Percentiles rank a stretch among this genome's conserved stretches.
phyloP scores from a whole-genome alignment of 2,797 vertebrate species.

The Synanceia verrucosa region DNA sequence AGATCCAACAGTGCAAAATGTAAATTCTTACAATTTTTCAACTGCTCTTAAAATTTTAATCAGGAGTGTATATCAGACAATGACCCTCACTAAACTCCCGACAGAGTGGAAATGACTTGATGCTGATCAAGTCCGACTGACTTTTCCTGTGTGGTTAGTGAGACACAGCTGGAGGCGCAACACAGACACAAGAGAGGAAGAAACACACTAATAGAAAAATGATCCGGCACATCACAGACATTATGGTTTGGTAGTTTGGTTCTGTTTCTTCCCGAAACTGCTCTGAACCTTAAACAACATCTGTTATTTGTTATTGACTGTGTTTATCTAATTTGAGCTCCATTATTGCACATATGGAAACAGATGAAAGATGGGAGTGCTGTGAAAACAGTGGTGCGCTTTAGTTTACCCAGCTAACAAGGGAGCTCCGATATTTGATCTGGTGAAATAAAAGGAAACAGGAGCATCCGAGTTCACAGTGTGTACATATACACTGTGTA shows the following conservation, averaged over 20 bases:
- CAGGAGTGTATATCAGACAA: no score
- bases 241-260: slow-evolving; percentile 18
- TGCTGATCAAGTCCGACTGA: slow-evolving; percentile 17
- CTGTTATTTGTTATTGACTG: not conserved
- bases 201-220: slow-evolving; percentile 5
- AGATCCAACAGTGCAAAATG: no score
- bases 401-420: not conserved
- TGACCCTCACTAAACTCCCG: slow-evolving; percentile 55
- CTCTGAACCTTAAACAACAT: no score
- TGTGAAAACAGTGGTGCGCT: not conserved
- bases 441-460: not conserved
- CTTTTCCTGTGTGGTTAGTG: slow-evolving; percentile 31
- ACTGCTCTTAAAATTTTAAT: no score
- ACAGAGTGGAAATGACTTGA: slow-evolving; percentile 60
- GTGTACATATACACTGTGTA: not conserved
- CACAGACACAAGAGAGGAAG: not conserved
- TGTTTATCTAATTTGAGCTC: not conserved
- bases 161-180: slow-evolving; percentile 21
- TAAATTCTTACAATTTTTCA: no score
- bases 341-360: not conserved
- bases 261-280: not conserved
- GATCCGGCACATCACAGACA: slow-evolving; percentile 9
- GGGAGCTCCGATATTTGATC: not conserved
- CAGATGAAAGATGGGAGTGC: not conserved
- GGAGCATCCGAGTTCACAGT: not conserved